Evolutionary conservation across 2,113 vertebrate species (phyloP), one percentile per base, ranked within the genome.

Genomic region (Oncorhynchus mykiss): DNA sequence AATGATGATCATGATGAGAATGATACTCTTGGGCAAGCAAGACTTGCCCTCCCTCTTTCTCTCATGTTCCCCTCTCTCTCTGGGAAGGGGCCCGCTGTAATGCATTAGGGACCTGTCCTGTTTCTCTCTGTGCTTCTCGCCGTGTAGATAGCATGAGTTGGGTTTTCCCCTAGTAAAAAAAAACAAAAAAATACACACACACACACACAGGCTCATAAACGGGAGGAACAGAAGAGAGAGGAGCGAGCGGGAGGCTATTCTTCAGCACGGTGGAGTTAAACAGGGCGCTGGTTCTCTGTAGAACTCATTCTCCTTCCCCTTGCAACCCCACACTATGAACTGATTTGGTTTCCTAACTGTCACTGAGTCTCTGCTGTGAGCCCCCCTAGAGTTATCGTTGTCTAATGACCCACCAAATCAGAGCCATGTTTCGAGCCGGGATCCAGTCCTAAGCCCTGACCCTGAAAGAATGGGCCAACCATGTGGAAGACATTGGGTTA

Each of bases 161-260:
- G 88, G 84, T 90, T 91, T 91, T 90, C 90, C 90, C 90, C 89
- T 88, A 69, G 22, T 87, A 82, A 88, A 89, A 67, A 66, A 31
- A 1, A 27, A 27, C 0, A 1, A 5, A 29, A 4, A 29, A 29
- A 4, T n/a, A 4, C 0, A 4, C 29, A 4, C 29, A 34, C 31
- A 64, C 60, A 9, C 5, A 7, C 51, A 34, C 68, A 70, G 64
- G 74, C 8, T 71, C 82, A 86, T 81, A 83, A 84, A 84, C 67
- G 78, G 73, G 59, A 34, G 62, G 39, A 83, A 83, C 69, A 80
- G 73, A 57, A 31, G 62, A 49, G 11, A 48, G 71, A 71, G 60
- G 60, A 64, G 60, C 5, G 5, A 24, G n/a, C 6, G 20, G 60
- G 60, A 24, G 31, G 25, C 7, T 67, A 60, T 60, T 60, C 59